Base-by-base conservation (phyloP, 2,113 vertebrate genomes). In the Halcyon senegalensis region DNA sequence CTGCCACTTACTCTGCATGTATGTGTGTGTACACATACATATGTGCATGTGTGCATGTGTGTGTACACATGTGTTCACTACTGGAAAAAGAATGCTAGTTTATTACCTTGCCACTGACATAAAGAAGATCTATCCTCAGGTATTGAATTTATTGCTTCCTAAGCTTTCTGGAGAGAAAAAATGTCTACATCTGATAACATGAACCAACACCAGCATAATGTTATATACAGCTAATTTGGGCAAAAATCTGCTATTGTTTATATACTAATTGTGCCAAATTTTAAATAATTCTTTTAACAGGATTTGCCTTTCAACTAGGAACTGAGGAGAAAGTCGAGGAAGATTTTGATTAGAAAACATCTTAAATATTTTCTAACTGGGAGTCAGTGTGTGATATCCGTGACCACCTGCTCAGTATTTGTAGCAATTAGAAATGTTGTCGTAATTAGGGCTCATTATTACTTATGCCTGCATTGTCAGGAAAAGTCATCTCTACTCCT, bases 351-450 rank as follows among this genome's bases (percentile, higher is more conserved):
- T 76, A 79, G 50, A 76, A 96, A 85, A 44, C 39, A 51, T 68
- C 30, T 75, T 70, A 91, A 93, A 91, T 85, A 75, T 95, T 91
- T 95, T 89, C 66, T 75, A 16, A 82, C 31, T 64, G 35, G 31
- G 41, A 85, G 37, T 75, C 51, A n/a, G 13, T 72, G 27, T 79
- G 30, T 78, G 70, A 79, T 72, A 63, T 83, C 39, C 2, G 2
- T 58, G 18, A 31, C 67, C 74, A 94, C 82, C 90, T 94, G 85
- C 53, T 85, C 50, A 80, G 35, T 64, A 77, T 68, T 87, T 85
- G 28, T 25, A 69, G 50, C 46, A 90, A 86, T 53, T 76, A 83
- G 50, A 90, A 85, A 56, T 86, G 69, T 60, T 80, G 55, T 23
- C 31, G 10, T 80, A 90, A 92, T 90, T 90, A 86, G 18, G 31